Evolutionary conservation across 37 sponge, comb jelly and placozoan species (phyloP), one percentile per base, ranked within the genome.

Genomic region (Ianthella basta): DNA sequence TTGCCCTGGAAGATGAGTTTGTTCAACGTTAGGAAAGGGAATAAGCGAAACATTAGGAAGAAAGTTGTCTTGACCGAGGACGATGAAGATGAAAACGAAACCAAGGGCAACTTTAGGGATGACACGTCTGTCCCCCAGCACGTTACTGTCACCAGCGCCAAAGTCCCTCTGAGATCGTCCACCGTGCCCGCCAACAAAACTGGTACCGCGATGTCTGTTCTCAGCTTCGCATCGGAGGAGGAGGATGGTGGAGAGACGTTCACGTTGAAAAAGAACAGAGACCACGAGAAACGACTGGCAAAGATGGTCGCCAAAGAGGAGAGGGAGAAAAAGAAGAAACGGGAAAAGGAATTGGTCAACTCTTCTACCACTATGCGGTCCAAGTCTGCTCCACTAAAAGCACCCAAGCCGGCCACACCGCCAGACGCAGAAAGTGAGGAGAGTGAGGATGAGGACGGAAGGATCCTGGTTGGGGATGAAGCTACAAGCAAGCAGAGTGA

Each of bases 241-340:
- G 93, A 54, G 4, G 89, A 86, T 53, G 90, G 68, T 21, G 82
- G 54, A 66, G 78, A 32, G 33, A 86, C 54, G 60, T 86, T 93
- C 40, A 85, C 74, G 63, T 39, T 89, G 41, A 92, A 93, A 83
- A 93, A 87, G 33, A 69, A 72, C 40, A 69, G 64, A 10, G 78
- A 80, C 23, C 80, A 84, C 23, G 56, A 82, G 0, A 32, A 55
- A 54, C 41, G 81, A 35, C 21, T 83, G 34, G 72, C 88, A 23
- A 88, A 85, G 83, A 85, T 77, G 70, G 27, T 72, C 34, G 84
- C 37, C 21, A 75, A 77, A 77, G 59, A 63, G 82, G 66, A 38
- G 77, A 70, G 19, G 36, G 41, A n/a, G n/a, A n/a, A 23, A 90
- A 88, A 82, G 75, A 79, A 60, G 64, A 81, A 35, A 27, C 33